A percentile compares a stretch with the other conserved stretches of the same genome.
Evolutionary conservation across 2,113 vertebrate genomes (phyloP).

Genomic region (Euleptes europaea): DNA sequence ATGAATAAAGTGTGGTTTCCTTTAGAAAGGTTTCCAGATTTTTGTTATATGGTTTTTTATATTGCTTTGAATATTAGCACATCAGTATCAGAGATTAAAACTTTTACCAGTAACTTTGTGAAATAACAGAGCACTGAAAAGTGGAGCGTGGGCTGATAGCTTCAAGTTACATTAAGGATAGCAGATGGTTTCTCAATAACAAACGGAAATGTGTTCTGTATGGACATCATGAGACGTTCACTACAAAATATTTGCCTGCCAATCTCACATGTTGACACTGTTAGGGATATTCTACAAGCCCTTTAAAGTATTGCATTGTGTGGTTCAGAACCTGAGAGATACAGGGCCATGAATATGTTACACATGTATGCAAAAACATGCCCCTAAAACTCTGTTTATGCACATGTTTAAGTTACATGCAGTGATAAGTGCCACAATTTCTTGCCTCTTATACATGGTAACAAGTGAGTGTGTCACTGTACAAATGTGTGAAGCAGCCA

Average conservation of each 20-base stretch:
- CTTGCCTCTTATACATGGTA: not conserved
- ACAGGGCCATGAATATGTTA: not conserved
- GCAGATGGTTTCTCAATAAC: not conserved
- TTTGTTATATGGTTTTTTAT: not conserved
- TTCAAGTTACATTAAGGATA: conserved; percentile 1
- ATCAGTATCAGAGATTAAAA: not conserved
- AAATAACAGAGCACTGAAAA: not conserved
- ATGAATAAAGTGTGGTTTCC: conserved; percentile 18
- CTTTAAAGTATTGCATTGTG: not conserved
- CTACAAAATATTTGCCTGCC: conserved; percentile 16
- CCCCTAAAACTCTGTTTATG: not conserved
- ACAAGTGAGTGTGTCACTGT: not conserved
- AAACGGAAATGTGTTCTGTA: not conserved
- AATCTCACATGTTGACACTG: conserved; percentile 6
- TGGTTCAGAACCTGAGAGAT: conserved; percentile 6
- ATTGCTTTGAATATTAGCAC: not conserved
- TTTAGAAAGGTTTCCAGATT: not conserved
- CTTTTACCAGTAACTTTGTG: not conserved
- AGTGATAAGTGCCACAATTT: not conserved
- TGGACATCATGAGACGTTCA: not conserved
- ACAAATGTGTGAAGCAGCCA: not conserved
- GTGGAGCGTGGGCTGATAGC: rapidly evolving
- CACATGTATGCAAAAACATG: not conserved
- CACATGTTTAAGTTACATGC: not conserved
- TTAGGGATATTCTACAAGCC: not conserved